phyloP scores from a whole-genome alignment of 1,140 invertebrate genomes.

The Drosophila varians region DNA sequence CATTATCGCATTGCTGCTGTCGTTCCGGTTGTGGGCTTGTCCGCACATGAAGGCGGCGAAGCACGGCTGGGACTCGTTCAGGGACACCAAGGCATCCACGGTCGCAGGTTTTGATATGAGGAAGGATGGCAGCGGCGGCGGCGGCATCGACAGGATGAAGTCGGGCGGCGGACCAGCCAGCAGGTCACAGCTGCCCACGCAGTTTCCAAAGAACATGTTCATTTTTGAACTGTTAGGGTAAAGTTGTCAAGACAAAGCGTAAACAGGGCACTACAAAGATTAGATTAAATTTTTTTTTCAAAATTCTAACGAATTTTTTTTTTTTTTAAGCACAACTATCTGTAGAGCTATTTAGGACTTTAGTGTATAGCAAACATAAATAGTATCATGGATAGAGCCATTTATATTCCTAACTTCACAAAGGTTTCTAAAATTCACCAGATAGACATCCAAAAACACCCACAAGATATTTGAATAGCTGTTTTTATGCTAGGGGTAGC shows the following conservation, averaged over 20 bases:
- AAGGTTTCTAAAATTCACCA: neutral
- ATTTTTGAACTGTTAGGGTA: slow-evolving; percentile 22
- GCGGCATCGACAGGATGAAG: slow-evolving; percentile 91
- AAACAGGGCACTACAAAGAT: too few relatives aligned
- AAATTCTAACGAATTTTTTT: neutral
- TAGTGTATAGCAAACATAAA: neutral
- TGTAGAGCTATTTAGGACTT: neutral
- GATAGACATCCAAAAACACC: neutral
- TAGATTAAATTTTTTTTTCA: too few relatives aligned
- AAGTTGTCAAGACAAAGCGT: neutral
- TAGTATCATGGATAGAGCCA: neutral
- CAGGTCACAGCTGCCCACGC: slow-evolving; percentile 85
- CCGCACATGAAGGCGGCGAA: slow-evolving; percentile 85
- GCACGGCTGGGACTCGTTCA: slow-evolving; percentile 85
- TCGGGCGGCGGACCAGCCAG: slow-evolving; percentile 92
- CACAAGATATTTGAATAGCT: neutral
- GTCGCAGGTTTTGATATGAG: slow-evolving; percentile 84
- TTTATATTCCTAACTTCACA: neutral
- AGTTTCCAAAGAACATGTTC: slow-evolving; percentile 73
- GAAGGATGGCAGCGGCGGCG: slow-evolving; percentile 90
- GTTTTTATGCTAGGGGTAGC: neutral
- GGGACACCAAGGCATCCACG: slow-evolving; percentile 74
- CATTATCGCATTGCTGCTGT: slow-evolving; percentile 88
- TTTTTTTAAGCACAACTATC: too few relatives aligned
- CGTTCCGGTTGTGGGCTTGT: slow-evolving; percentile 84